Base-by-base conservation (phyloP, 1,140 invertebrate genomes). In the Drosophila kikkawai region DNA sequence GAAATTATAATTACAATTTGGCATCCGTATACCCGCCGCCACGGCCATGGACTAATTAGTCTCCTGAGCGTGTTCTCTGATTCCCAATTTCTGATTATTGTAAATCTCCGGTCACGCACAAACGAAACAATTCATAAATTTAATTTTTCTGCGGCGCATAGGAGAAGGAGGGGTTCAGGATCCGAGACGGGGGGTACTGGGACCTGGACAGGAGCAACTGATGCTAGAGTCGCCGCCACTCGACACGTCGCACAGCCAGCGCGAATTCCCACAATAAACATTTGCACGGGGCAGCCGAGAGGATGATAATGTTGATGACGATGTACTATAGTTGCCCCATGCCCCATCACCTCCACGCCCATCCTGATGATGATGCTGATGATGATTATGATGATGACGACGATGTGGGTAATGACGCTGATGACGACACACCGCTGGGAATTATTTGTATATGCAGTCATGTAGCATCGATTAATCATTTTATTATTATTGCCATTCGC, bases 381-480 rank as follows among this genome's bases (percentile, higher is more conserved):
- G 48, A 48, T 61, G 58, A 75, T 75, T 78, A 61, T 65, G 59
- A 48, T 57, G 70, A 47, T 32, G 59, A 71, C 17, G 59, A 60
- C 58, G 65, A 59, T 70, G 76, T 61, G 45, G 83, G 80, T 88
- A 80, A 88, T 84, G 84, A 81, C 80, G 74, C 69, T 84, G 78
- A 80, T 85, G 82, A 81, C 68, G 68, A 85, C 78, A 85, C 74
- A 84, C 81, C 85, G 76, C 66, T 82, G 85, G 85, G 85, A 90
- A 90, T 90, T 90, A 88, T 90, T 88, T 84, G 85, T 87, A 81
- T 87, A 87, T 87, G 81, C 85, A 84, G 85, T 90, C 85, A 90
- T 90, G 85, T 90, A 90, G 86, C 85, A 90, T 90, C 85, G 85
- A 90, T 90, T 90, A 90, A 90, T 90, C 85, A 90, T 90, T 90